These are phyloP conservation scores for Nyctalus aviator DNA, from an alignment of 2,797 vertebrate species.

Conservation along the genomic window DNA sequence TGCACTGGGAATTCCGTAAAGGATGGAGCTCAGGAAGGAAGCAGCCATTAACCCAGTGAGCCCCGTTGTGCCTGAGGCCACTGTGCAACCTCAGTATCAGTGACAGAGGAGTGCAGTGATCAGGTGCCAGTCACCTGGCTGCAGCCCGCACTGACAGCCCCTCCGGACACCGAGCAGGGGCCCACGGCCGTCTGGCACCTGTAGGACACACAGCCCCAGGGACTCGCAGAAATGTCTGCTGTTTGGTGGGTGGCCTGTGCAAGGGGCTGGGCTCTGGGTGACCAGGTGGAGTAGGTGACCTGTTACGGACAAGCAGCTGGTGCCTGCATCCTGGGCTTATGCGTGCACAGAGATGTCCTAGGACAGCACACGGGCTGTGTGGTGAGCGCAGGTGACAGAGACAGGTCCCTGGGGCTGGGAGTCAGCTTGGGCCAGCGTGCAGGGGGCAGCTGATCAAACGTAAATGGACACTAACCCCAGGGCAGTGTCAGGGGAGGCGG, in stretches of 20 bases:
- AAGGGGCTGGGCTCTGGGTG: too few relatives aligned
- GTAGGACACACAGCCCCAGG: neutral
- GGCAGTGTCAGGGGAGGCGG: neutral
- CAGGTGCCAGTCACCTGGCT: neutral
- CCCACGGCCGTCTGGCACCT: neutral
- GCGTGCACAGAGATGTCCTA: neutral
- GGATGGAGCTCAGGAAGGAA: neutral
- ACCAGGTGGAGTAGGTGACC: neutral
- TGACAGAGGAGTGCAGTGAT: neutral
- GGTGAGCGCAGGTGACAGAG: neutral
- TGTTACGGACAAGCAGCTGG: neutral
- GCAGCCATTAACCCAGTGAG: neutral
- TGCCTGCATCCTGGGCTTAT: neutral
- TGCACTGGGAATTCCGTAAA: neutral
- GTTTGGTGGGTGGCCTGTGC: neutral
- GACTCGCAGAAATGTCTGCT: neutral
- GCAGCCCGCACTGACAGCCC: neutral
- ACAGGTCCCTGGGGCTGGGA: neutral
- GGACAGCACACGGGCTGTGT: neutral
- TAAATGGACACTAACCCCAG: neutral
- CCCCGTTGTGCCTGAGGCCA: neutral
- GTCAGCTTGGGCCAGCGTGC: neutral
- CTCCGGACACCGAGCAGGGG: neutral
- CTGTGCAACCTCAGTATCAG: neutral
- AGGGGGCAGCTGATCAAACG: neutral